Evolutionary conservation across 2,113 vertebrate genomes (phyloP), one percentile per base, ranked within the genome.

Genomic region (Hippoglossus stenolepis): DNA sequence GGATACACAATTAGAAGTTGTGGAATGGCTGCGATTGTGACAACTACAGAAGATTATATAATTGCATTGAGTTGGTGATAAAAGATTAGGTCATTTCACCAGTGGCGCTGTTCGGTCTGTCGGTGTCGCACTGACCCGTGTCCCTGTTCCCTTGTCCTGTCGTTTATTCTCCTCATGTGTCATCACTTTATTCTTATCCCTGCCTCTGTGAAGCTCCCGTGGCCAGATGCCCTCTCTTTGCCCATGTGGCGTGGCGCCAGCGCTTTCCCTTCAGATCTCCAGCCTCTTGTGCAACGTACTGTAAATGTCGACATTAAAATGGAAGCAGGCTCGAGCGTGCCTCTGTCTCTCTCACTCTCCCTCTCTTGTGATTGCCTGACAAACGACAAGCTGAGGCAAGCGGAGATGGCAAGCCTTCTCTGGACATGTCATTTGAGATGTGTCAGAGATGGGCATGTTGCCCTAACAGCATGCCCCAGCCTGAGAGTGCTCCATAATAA

Each of bases 361-460:
- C 17, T 69, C 38, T 61, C 84, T 81, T 64, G 21, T 13, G 60
- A 80, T 75, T 54, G 77, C 75, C 71, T 61, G 53, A 82, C 80
- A 68, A 61, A 86, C 79, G 84, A 85, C 87, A 83, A 85, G 83
- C 26, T 21, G 84, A 89, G 79, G 81, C 84, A 82, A 85, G 77
- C 5, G 15, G 79, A 69, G 45, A 86, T 75, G 82, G 67, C 65
- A 70, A 61, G 81, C 73, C 62, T 1, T 45, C 66, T 79, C 66
- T 84, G 77, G 77, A 82, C 85, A 26, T 87, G 85, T 88, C 82
- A 86, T 82, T 65, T 64, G 88, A 92, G 83, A 92, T 71, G 84
- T 83, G 88, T 90, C 87, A 82, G 54, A 84, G 83, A 77, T 1
- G 60, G 85, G 86, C 68, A 62, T 43, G 75, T 70, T 67, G 80